A percentile compares a stretch with the other conserved stretches of the same genome.
These are phyloP conservation scores for Saturnia pavonia DNA, from an alignment of 2,888 invertebrate genomes.

Conservation along the genomic window DNA sequence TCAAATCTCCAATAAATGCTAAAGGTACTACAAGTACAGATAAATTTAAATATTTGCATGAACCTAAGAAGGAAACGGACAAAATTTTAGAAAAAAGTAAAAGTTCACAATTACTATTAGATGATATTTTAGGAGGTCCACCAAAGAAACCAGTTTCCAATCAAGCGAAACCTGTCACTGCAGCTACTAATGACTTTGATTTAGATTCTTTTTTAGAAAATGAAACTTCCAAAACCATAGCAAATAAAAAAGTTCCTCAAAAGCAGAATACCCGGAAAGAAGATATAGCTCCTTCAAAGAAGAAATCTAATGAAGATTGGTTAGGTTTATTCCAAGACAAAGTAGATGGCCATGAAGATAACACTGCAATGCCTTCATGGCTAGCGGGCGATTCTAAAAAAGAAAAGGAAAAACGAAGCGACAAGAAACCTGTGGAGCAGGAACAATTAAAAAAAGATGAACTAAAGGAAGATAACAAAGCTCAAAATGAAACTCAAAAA, in stretches of 20 bases:
- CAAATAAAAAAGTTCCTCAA: slow-evolving; percentile 43
- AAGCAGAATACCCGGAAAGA: slow-evolving; percentile 50
- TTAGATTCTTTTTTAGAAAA: slow-evolving; percentile 61
- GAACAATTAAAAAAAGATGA: slow-evolving; percentile 33
- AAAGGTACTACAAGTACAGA: slow-evolving; percentile 54
- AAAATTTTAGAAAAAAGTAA: slow-evolving; percentile 62
- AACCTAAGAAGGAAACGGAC: slow-evolving; percentile 50
- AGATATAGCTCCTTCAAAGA: slow-evolving; percentile 45
- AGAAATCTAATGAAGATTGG: slow-evolving; percentile 69
- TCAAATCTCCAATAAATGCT: slow-evolving; percentile 57
- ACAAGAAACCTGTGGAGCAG: slow-evolving; percentile 36
- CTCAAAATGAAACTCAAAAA: slow-evolving; percentile 25
- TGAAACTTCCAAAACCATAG: slow-evolving; percentile 46
- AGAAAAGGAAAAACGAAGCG: slow-evolving; percentile 52
- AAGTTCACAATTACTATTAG: slow-evolving; percentile 72
- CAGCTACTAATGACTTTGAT: slow-evolving; percentile 60
- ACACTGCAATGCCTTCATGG: slow-evolving; percentile 70
- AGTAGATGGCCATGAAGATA: slow-evolving; percentile 50
- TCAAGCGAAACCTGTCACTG: slow-evolving; percentile 47
- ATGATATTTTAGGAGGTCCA: slow-evolving; percentile 80
- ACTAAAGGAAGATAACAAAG: slow-evolving; percentile 23
- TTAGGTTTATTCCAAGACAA: slow-evolving; percentile 71
- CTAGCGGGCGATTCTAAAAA: slow-evolving; percentile 58
- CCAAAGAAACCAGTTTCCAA: slow-evolving; percentile 49
- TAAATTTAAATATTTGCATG: slow-evolving; percentile 59